Evolutionary conservation across 1,140 invertebrate genomes (phyloP).

Genomic region (Leptinotarsa undecemlineata): DNA sequence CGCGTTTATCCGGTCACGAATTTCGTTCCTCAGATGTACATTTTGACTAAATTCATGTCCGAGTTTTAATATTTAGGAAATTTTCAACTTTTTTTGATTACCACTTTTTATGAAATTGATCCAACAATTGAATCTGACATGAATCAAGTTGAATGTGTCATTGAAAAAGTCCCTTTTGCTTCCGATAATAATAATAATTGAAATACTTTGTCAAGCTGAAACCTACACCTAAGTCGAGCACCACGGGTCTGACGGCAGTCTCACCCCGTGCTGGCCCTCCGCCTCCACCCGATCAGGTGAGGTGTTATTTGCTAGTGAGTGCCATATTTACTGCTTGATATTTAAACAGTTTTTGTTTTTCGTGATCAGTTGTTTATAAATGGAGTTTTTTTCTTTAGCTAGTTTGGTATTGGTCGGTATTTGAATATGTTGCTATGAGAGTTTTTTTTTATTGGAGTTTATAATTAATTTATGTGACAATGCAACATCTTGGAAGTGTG

Average conservation of each 20-base stretch:
- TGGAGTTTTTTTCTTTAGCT: too few species aligned
- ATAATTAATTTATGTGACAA: too few species aligned
- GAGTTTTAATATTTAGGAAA: too few species aligned
- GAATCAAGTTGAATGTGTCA: constrained; percentile 1
- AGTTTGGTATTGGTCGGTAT: too few species aligned
- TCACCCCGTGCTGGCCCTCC: constrained; percentile 61
- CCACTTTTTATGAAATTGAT: too few species aligned
- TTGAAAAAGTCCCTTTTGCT: background rate
- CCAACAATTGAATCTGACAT: background rate
- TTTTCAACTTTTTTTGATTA: too few species aligned
- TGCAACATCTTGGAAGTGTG: too few species aligned
- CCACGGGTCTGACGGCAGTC: constrained; percentile 60
- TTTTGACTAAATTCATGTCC: too few species aligned
- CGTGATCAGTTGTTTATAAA: background rate
- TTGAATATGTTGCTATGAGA: too few species aligned
- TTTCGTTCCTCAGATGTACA: too few species aligned
- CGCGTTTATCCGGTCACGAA: too few species aligned
- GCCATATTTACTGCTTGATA: background rate
- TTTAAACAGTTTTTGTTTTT: background rate
- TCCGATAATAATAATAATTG: background rate
- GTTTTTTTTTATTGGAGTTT: too few species aligned
- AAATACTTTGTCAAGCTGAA: constrained; percentile 48
- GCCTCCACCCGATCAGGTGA: constrained; percentile 66
- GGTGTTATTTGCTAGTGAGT: constrained; percentile 36
- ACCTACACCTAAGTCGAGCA: constrained; percentile 61